phyloP scores from a whole-genome alignment of 2,888 invertebrate species.

The Sycophila texana region DNA sequence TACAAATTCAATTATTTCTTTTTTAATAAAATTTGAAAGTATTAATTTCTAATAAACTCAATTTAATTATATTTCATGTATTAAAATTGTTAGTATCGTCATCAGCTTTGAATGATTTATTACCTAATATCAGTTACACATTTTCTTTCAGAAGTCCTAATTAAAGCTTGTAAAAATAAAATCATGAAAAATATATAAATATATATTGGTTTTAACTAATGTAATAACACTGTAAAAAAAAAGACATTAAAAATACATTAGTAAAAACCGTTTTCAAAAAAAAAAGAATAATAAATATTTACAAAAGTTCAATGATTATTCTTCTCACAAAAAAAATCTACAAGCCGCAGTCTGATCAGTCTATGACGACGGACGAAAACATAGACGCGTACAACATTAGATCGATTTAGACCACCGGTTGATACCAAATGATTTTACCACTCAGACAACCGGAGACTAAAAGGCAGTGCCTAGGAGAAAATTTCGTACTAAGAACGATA shows the following conservation, averaged over 20 bases:
- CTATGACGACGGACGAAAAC: conserved; percentile 32
- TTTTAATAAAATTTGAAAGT: too few relatives aligned
- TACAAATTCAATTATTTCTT: too few relatives aligned
- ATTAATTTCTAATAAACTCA: too few relatives aligned
- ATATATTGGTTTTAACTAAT: neutral
- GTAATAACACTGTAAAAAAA: neutral
- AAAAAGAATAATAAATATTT: conserved; percentile 18
- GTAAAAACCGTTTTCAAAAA: conserved; percentile 19
- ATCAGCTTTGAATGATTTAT: neutral
- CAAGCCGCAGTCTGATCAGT: conserved; percentile 24
- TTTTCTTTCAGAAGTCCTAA: too few relatives aligned
- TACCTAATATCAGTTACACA: neutral
- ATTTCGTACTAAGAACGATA: conserved; percentile 92
- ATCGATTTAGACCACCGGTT: conserved; percentile 79
- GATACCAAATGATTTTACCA: conserved; percentile 93
- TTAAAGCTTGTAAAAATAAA: too few relatives aligned
- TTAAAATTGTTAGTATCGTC: too few relatives aligned
- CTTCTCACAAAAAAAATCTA: conserved; percentile 35
- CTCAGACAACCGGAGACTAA: conserved; percentile 93
- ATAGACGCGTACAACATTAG: conserved; percentile 22
- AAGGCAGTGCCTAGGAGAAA: conserved; percentile 90
- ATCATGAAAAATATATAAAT: neutral
- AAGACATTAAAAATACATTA: neutral
- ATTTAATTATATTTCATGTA: too few relatives aligned
- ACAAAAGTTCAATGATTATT: conserved; percentile 29